Evolutionary conservation across 2,888 invertebrate genomes (phyloP), one percentile per base, ranked within the genome.

Genomic region (Tetragonula carbonaria): DNA sequence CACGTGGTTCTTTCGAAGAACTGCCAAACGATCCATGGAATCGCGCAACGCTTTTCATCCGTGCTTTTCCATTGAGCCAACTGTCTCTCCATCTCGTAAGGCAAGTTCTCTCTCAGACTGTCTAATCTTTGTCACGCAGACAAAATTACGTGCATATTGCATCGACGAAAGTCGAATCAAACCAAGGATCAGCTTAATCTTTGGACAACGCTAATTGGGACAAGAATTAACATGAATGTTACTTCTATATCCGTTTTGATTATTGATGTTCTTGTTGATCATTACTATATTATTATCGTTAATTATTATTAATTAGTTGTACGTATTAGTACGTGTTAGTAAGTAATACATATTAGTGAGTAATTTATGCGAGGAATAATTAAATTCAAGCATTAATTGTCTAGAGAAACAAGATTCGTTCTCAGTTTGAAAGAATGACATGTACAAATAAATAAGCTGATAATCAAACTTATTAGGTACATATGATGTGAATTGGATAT

Each of bases 1-100:
- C 84, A 84, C 84, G 84, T 84, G 84, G 79, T 3, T 68, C n/a
- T 33, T 11, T 16, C 53, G 28, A 23, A 53, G 28, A 57, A 13
- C 73, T 50, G 63, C 57, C 28, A 75, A 74, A 59, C 68, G 68
- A 23, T 23, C 33, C 18, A 53, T 59, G 59, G 71, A 65, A 74
- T 55, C 70, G 21, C 14, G 21, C 14, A 51, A 21, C 28, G 11
- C 8, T 45, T 45, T 68, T 38, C 21, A 51, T 14, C 28, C 16
- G 55, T 55, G 57, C 14, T 21, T 55, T 72, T 45, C 23, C 71
- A 23, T n/a, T 50, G 38, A n/a, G 33, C 38, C 38, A 50, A 45
- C 5, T 13, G 38, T 62, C 23, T 53, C 67, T 23, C 6, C 14
- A 8, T 28, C 23, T 38, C 50, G 11, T 51, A 55, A 67, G 83